Evolutionary conservation across 1,140 invertebrate genomes (phyloP).

Genomic region (Charaxes varanes): DNA sequence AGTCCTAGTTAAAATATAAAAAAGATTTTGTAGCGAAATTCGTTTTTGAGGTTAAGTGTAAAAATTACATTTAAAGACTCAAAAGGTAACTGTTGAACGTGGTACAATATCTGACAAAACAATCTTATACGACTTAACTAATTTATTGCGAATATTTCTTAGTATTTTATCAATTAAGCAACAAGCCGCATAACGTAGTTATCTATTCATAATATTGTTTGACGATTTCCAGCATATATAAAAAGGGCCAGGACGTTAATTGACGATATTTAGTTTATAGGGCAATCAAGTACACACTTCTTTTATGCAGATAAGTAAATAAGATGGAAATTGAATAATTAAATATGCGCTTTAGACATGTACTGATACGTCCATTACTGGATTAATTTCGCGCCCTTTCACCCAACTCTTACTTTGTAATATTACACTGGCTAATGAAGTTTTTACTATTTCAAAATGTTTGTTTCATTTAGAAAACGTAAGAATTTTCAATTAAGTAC

Average conservation of each 20-base stretch:
- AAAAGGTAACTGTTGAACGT: slow-evolving; percentile 11
- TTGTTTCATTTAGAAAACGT: background rate
- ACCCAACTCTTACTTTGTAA: slow-evolving; percentile 27
- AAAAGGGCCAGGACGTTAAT: too few species aligned
- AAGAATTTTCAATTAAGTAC: too few species aligned
- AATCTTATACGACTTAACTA: background rate
- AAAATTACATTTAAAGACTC: slow-evolving; percentile 25
- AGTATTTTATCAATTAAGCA: too few species aligned
- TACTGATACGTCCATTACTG: slow-evolving; percentile 33
- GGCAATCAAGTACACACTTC: too few species aligned
- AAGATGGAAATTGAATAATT: too few species aligned
- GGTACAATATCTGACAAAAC: background rate
- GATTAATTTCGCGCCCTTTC: slow-evolving; percentile 70
- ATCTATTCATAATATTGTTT: too few species aligned
- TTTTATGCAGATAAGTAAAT: too few species aligned
- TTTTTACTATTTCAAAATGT: slow-evolving; percentile 8
- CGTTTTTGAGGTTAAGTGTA: slow-evolving; percentile 68
- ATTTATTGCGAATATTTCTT: too few species aligned
- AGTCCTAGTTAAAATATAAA: slow-evolving; percentile 9
- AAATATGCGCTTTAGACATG: slow-evolving; percentile 13
- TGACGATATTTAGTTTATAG: too few species aligned
- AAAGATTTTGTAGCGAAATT: slow-evolving; percentile 19
- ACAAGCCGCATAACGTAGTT: too few species aligned
- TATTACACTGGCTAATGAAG: slow-evolving; percentile 3
- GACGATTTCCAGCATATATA: too few species aligned